A percentile compares a stretch with the other conserved stretches of the same genome.
Conservation (phyloP, 2,113 vertebrate species). For the Dermatemys mawii region DNA sequence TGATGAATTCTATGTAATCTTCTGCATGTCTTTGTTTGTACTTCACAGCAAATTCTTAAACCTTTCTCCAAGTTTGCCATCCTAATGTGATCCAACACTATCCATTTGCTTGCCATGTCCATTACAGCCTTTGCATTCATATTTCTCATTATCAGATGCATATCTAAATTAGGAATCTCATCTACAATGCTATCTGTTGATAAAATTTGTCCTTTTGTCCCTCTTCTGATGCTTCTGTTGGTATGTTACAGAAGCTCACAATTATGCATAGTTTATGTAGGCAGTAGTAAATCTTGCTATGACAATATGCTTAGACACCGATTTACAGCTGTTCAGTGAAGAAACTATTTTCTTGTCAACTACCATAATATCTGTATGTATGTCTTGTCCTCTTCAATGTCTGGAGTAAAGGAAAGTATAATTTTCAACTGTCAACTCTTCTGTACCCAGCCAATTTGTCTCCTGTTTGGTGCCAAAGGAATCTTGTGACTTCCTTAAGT, state of each 20-base stretch:
- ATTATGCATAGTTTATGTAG: not conserved
- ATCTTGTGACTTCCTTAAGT: not conserved
- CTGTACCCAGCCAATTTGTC: not conserved
- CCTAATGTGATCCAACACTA: not conserved
- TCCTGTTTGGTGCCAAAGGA: not conserved
- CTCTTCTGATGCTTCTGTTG: not conserved
- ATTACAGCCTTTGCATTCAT: not conserved
- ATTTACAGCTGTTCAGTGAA: not conserved
- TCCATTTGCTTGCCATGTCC: not conserved
- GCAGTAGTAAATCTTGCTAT: not conserved
- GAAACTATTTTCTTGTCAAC: not conserved
- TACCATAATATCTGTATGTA: not conserved
- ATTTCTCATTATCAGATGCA: not conserved
- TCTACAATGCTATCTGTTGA: not conserved
- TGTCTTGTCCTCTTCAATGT: not conserved
- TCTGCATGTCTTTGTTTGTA: not conserved
- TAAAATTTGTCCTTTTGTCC: not conserved
- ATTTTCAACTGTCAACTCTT: not conserved
- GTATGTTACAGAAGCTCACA: not conserved
- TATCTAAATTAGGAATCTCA: not conserved
- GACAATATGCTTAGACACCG: not conserved
- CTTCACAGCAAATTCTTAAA: not conserved
- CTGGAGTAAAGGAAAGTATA: not conserved
- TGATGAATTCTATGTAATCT: too few species aligned
- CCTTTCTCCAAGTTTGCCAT: not conserved